A percentile compares a stretch with the other conserved stretches of the same genome.
Conservation (phyloP, 30 jellyfish, hydroid and myxozoan species). For the Pelagia noctiluca region DNA sequence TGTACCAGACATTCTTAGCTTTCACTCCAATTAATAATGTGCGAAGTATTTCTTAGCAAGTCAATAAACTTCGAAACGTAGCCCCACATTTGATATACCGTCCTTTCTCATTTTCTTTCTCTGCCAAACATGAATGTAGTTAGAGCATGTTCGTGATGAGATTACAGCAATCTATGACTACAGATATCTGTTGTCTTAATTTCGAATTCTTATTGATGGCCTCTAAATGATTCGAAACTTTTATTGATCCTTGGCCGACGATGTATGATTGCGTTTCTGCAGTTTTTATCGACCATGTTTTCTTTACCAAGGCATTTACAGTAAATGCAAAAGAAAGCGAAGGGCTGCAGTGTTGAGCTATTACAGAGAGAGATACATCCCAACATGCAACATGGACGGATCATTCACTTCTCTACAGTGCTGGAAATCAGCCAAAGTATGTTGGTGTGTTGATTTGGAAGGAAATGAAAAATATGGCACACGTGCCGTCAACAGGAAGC, state of each 20-base stretch:
- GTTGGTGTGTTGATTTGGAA: slow-evolving; percentile 90
- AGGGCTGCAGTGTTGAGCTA: slow-evolving; percentile 43
- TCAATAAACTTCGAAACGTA: no score
- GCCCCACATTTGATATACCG: no score
- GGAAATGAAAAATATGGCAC: slow-evolving; percentile 70
- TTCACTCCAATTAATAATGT: no score
- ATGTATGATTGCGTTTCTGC: neutral
- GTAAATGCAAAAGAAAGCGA: slow-evolving; percentile 50
- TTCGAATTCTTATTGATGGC: neutral
- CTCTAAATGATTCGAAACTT: neutral
- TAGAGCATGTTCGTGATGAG: no score
- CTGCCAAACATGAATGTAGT: no score
- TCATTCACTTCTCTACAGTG: slow-evolving; percentile 76
- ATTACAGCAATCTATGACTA: neutral
- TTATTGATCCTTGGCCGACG: neutral
- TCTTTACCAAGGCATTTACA: slow-evolving; percentile 33
- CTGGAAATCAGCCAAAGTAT: slow-evolving; percentile 73
- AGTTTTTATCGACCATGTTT: neutral
- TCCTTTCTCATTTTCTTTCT: no score
- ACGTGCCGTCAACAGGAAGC: slow-evolving; percentile 54
- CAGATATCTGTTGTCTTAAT: neutral
- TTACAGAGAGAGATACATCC: slow-evolving; percentile 25
- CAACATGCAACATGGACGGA: slow-evolving; percentile 78
- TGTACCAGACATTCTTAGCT: no score
- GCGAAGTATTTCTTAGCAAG: no score